Evolutionary conservation across 2,888 invertebrate genomes (phyloP).

Genomic region (Drosophila rellima): DNA sequence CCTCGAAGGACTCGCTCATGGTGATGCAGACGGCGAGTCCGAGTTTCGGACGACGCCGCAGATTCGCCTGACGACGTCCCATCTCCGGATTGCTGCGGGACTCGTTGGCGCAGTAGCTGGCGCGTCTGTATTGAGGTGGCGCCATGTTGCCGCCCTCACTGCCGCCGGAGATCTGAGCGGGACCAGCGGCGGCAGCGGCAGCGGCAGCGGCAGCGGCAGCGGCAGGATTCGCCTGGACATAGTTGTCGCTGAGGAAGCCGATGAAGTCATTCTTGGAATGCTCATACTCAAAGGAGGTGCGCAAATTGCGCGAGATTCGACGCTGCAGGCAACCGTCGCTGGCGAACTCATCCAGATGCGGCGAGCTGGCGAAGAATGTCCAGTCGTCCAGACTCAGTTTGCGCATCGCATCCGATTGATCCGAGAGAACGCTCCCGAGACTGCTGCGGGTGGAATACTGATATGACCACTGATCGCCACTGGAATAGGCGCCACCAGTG

Average conservation of each 20-base stretch:
- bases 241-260: constrained; percentile 84
- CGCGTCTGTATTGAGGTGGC: constrained; percentile 72
- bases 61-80: constrained; percentile 68
- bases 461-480: constrained; percentile 84
- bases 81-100: constrained; percentile 85
- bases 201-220: constrained; percentile 1
- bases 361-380: constrained; percentile 78
- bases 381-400: constrained; percentile 84
- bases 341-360: constrained; percentile 83
- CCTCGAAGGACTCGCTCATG: constrained; percentile 87
- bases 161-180: constrained; percentile 48
- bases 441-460: constrained; percentile 85
- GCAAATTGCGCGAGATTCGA: constrained; percentile 87
- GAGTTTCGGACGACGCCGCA: constrained; percentile 87
- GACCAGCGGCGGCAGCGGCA: background rate
- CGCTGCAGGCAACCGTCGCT: constrained; percentile 88
- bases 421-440: constrained; percentile 84
- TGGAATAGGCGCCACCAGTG: constrained; percentile 67
- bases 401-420: constrained; percentile 81
- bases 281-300: constrained; percentile 86
- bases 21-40: constrained; percentile 90
- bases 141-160: constrained; percentile 83
- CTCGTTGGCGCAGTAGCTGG: constrained; percentile 82
- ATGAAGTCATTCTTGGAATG: constrained; percentile 85
- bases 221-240: constrained; percentile 17